Base-by-base conservation (phyloP, 1,140 invertebrate species). In the Apis laboriosa region DNA sequence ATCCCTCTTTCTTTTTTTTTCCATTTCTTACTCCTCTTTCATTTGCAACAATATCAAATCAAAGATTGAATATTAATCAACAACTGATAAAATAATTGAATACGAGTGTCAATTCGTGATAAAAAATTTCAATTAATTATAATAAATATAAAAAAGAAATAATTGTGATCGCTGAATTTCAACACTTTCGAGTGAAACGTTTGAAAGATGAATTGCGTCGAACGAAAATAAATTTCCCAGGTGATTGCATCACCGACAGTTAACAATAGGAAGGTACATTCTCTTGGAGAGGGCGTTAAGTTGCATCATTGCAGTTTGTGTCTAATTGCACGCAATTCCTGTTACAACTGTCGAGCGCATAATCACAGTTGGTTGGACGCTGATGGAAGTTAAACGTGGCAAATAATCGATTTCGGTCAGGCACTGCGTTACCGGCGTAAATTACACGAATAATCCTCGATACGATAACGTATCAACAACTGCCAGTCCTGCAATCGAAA, bases 321-420 rank as follows among this genome's bases (percentile, higher is more conserved):
- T 80, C 73, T 87, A 87, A 87, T 87, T 84, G 68, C 77, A 64
- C 60, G 28, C 58, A 56, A 77, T 77, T 73, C 77, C 56, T 61
- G 82, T 87, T 87, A 77, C 85, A 87, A 87, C 72, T 80, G 85
- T 87, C 82, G 58, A 24, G 61, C 70, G 70, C 85, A 84, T 80
- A 84, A 87, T 80, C 73, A 87, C 85, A 84, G 82, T 75, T 56
- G 85, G 77, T 63, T 76, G 79, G 76, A 15, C 63, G 73, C 77
- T 87, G 86, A 87, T 87, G 81, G 85, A 87, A 87, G 85, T 86
- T 87, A 86, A 87, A 87, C 77, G 86, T 73, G 86, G 86, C 86
- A 87, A 87, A 87, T 87, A 87, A 87, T 87, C 77, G 81, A 87
- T 87, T 87, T 73, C 81, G 74, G 56, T 55, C 61, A 51, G 56